phyloP scores from a whole-genome alignment of 1,140 invertebrate genomes.

The Cheumatopsyche charites region DNA sequence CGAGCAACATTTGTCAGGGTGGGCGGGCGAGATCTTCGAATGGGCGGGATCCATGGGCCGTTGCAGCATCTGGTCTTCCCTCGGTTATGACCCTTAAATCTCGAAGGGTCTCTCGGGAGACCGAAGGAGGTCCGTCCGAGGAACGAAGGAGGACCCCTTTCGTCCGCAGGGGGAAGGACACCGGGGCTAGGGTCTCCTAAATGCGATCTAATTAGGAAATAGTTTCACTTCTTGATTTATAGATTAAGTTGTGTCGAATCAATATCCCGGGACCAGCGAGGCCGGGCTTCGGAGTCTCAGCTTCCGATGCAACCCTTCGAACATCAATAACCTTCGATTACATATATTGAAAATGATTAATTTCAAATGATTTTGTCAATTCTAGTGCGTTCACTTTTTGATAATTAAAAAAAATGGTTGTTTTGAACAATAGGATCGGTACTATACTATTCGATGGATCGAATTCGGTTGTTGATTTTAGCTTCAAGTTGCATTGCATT shows the following conservation, averaged over 20 bases:
- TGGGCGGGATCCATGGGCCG: not conserved
- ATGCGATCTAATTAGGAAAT: slow-evolving; percentile 65
- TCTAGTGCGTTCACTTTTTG: no score
- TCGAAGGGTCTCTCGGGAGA: slow-evolving; percentile 42
- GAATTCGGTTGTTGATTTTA: no score
- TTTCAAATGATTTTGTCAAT: no score
- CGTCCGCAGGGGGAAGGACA: no score
- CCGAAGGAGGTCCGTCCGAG: slow-evolving; percentile 14
- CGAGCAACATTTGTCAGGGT: slow-evolving; percentile 46
- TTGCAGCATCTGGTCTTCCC: slow-evolving; percentile 45
- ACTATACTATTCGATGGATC: no score
- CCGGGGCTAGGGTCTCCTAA: slow-evolving; percentile 53
- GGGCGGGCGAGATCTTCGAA: no score
- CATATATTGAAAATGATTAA: no score
- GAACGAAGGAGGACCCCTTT: not conserved
- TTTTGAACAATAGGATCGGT: no score
- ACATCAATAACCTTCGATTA: no score
- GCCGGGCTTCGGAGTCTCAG: not conserved
- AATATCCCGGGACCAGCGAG: slow-evolving; percentile 40
- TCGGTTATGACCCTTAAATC: slow-evolving; percentile 48
- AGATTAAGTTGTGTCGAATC: slow-evolving; percentile 59
- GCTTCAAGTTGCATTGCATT: no score
- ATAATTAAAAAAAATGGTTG: no score
- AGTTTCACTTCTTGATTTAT: slow-evolving; percentile 66
- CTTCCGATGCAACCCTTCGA: slow-evolving; percentile 31